These are phyloP conservation scores for Danio choprae DNA, from an alignment of 2,797 vertebrate species.

Conservation along the genomic window DNA sequence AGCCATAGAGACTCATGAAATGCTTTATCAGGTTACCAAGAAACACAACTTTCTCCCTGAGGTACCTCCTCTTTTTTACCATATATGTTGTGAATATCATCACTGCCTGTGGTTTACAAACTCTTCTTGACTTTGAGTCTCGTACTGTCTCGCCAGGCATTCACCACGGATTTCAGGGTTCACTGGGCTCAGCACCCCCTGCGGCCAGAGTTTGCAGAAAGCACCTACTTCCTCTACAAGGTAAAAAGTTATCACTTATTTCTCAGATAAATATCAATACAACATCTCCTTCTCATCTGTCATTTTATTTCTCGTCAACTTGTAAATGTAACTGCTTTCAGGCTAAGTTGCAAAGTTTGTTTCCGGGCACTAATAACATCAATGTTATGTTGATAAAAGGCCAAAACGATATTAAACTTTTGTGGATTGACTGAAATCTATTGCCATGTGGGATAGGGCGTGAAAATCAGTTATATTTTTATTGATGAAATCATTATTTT, in stretches of 20 bases:
- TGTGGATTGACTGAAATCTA: too few relatives aligned
- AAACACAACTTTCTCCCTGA: constrained; percentile 99
- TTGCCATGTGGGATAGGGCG: too few relatives aligned
- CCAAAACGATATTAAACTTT: too few relatives aligned
- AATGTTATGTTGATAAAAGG: too few relatives aligned
- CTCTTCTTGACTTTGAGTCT: not conserved
- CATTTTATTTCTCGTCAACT: not conserved
- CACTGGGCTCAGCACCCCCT: constrained; percentile 99
- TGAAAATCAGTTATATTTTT: too few relatives aligned
- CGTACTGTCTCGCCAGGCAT: constrained; percentile 81
- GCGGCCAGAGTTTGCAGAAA: constrained; percentile 98
- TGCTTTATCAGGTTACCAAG: constrained; percentile 98
- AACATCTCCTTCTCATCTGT: not conserved
- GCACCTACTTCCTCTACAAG: constrained; percentile 99
- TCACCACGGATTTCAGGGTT: constrained; percentile 98
- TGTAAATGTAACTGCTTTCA: not conserved
- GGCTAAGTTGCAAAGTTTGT: not conserved
- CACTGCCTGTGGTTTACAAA: constrained; percentile 4
- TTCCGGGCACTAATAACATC: too few relatives aligned
- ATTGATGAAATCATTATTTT: too few relatives aligned
- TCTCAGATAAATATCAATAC: not conserved
- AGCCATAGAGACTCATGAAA: constrained; percentile 98
- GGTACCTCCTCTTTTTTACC: constrained; percentile 74
- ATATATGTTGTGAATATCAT: not conserved
- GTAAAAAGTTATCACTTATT: constrained; percentile 68